These are phyloP conservation scores for Heliconius hermathena DNA, from an alignment of 1,140 invertebrate genomes.

Conservation along the genomic window DNA sequence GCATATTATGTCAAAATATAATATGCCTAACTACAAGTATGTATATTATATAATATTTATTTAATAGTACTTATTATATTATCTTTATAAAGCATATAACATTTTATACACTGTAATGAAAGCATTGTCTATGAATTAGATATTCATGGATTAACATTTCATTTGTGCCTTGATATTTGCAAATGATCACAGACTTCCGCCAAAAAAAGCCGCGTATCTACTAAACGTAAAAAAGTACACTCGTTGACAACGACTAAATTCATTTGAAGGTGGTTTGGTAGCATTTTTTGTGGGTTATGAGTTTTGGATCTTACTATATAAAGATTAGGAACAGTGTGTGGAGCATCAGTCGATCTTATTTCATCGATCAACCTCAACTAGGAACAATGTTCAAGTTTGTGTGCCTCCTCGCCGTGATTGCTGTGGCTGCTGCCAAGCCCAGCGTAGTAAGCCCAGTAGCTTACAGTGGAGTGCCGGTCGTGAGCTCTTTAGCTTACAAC, in stretches of 20 bases:
- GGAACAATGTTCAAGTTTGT: conserved; percentile 81
- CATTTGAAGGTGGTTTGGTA: conserved; percentile 66
- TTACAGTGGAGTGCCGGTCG: conserved; percentile 56
- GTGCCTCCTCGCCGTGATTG: conserved; percentile 67
- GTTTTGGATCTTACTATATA: conserved; percentile 55
- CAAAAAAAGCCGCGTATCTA: conserved; percentile 31
- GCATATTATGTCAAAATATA: too few species aligned
- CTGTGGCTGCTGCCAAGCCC: conserved; percentile 74
- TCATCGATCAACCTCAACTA: conserved; percentile 70
- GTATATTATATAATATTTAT: too few species aligned
- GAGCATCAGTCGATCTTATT: conserved; percentile 67
- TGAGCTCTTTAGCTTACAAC: conserved; percentile 66
- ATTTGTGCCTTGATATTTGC: conserved; percentile 34
- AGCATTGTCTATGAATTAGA: not conserved
- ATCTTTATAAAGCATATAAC: not conserved
- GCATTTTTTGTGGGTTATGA: conserved; percentile 53
- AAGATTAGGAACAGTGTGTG: conserved; percentile 45
- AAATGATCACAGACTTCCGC: conserved; percentile 36
- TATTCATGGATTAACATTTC: conserved; percentile 14
- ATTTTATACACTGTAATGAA: not conserved
- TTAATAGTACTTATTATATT: not conserved
- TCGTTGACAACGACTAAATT: conserved; percentile 37
- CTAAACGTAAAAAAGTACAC: conserved; percentile 37
- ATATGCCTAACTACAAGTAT: too few species aligned
- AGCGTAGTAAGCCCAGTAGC: conserved; percentile 63